These are phyloP conservation scores for Chinchilla lanigera DNA, from an alignment of 2,113 vertebrate genomes.

Conservation along the genomic window DNA sequence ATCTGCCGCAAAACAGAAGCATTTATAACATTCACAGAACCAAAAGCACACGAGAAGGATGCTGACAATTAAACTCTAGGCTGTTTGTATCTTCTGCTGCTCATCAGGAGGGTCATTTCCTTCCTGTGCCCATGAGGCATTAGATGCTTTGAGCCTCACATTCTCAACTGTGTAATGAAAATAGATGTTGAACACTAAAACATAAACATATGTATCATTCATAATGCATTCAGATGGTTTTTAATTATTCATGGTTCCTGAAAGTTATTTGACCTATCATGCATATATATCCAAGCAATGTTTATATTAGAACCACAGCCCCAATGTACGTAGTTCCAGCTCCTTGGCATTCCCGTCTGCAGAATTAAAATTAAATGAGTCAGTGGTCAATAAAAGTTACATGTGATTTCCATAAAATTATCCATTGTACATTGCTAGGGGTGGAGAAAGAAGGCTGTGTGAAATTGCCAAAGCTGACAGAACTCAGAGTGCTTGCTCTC, in stretches of 20 bases:
- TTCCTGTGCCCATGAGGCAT: slow-evolving; percentile 1
- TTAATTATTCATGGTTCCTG: slow-evolving; percentile 82
- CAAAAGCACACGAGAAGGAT: neutral
- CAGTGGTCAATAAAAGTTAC: slow-evolving; percentile 74
- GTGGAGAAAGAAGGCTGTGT: neutral
- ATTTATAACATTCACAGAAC: neutral
- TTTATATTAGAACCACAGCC: slow-evolving; percentile 72
- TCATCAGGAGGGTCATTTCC: slow-evolving; percentile 50
- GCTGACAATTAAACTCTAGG: neutral
- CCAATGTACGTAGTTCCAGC: slow-evolving; percentile 26
- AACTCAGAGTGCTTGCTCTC: neutral
- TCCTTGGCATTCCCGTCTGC: slow-evolving; percentile 70
- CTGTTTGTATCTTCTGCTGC: neutral
- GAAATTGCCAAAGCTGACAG: neutral
- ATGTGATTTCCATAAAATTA: slow-evolving; percentile 73
- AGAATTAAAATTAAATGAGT: slow-evolving; percentile 81
- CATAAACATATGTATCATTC: slow-evolving; percentile 78
- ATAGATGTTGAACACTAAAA: slow-evolving; percentile 73
- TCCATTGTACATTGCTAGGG: slow-evolving; percentile 28
- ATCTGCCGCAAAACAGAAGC: slow-evolving; percentile 29
- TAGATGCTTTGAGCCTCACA: slow-evolving; percentile 61
- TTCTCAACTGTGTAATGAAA: slow-evolving; percentile 71
- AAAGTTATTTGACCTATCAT: slow-evolving; percentile 74
- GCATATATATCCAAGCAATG: slow-evolving; percentile 62
- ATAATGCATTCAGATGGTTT: slow-evolving; percentile 79